phyloP scores from a whole-genome alignment of 2,888 invertebrate genomes.

The Drosophila anceps region DNA sequence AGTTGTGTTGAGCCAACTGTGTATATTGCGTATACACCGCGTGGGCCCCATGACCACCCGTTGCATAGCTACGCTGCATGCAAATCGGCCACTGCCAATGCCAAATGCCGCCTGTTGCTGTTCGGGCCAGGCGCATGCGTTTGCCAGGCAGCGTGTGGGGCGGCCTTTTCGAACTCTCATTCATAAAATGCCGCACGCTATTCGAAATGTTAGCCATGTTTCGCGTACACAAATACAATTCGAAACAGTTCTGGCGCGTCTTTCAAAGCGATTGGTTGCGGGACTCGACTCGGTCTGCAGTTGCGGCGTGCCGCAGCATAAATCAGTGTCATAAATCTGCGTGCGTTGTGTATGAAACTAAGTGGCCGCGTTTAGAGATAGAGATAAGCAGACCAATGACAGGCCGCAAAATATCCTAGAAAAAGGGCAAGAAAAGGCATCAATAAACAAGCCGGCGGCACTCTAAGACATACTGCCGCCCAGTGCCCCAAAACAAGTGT shows the following conservation, averaged over 20 bases:
- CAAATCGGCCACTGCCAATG: conserved; percentile 36
- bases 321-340: conserved; percentile 76
- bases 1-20: conserved; percentile 7
- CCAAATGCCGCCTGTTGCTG: conserved; percentile 51
- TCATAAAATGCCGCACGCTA: conserved; percentile 55
- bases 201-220: conserved; percentile 45
- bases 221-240: neutral
- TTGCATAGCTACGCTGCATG: conserved; percentile 19
- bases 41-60: conserved; percentile 13
- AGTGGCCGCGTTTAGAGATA: conserved; percentile 57
- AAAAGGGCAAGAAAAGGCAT: conserved; percentile 18
- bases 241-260: conserved; percentile 66
- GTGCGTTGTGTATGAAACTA: conserved; percentile 60
- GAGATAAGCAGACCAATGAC: conserved; percentile 45
- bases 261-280: conserved; percentile 57
- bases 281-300: neutral
- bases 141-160: neutral
- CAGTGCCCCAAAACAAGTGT: conserved; percentile 48
- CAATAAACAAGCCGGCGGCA: conserved; percentile 41
- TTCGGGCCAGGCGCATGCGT: conserved; percentile 43
- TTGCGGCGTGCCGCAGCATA: conserved; percentile 28
- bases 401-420: conserved; percentile 34
- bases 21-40: conserved; percentile 47
- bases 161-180: conserved; percentile 57
- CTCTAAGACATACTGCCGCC: conserved; percentile 29